phyloP scores from a whole-genome alignment of 2,113 vertebrate species.

The Lamprologus sp. region DNA sequence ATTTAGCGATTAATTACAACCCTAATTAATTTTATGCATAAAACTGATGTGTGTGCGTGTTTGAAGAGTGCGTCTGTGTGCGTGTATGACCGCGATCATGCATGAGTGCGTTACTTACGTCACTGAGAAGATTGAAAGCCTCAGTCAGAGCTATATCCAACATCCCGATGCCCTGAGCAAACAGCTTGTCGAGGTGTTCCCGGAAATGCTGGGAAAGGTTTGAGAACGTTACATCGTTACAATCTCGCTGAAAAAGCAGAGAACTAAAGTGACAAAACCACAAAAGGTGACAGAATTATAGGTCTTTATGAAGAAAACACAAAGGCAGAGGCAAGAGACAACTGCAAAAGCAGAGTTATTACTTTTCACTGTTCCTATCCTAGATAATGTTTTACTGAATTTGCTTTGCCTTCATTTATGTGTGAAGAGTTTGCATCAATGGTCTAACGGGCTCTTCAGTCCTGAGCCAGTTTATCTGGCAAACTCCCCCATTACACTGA shows the following conservation, averaged over 20 bases:
- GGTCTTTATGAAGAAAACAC: background rate
- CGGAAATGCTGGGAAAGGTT: constrained; percentile 83
- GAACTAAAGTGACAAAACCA: background rate
- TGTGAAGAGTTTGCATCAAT: background rate
- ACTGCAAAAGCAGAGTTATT: background rate
- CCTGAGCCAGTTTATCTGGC: background rate
- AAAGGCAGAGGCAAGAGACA: background rate
- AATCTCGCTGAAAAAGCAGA: background rate
- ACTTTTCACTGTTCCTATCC: background rate
- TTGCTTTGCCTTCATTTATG: background rate
- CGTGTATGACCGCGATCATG: background rate
- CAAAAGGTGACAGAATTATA: background rate
- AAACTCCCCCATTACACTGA: background rate
- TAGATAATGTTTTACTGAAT: background rate
- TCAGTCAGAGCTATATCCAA: constrained; percentile 90
- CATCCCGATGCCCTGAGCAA: constrained; percentile 95
- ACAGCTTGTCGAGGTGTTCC: constrained; percentile 90
- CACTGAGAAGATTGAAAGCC: constrained; percentile 88
- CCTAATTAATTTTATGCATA: constrained; percentile 28
- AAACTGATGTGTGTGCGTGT: background rate
- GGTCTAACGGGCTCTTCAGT: background rate
- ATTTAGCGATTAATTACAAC: constrained; percentile 43
- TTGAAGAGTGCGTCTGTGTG: background rate
- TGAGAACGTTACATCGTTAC: background rate
- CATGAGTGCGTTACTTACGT: constrained; percentile 73